phyloP scores from a whole-genome alignment of 1,140 invertebrate genomes.

The Orussus abietinus region DNA sequence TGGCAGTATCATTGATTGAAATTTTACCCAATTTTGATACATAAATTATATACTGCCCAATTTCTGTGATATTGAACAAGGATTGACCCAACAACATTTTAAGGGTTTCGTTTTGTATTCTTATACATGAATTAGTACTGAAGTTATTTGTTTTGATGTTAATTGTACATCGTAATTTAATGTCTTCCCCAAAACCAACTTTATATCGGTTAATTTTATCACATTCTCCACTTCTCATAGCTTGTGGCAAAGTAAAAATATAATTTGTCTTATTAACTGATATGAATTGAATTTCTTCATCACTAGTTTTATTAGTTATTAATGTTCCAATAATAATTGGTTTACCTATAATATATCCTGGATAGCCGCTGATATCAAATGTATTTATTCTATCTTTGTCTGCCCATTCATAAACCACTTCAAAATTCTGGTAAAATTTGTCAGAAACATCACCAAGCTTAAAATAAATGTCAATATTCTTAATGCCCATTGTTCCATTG shows the following conservation, averaged over 20 bases:
- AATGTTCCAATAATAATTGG: constrained; percentile 59
- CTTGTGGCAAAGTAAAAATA: constrained; percentile 47
- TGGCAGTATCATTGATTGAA: constrained; percentile 39
- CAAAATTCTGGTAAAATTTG: constrained; percentile 52
- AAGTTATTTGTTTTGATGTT: constrained; percentile 36
- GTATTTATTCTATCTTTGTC: constrained; percentile 34
- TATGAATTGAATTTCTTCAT: constrained; percentile 25
- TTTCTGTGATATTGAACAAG: constrained; percentile 35
- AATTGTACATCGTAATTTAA: constrained; percentile 47
- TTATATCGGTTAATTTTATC: constrained; percentile 35
- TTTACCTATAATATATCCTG: constrained; percentile 62
- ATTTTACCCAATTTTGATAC: constrained; percentile 61
- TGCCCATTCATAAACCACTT: constrained; percentile 53
- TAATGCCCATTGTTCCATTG: constrained; percentile 58
- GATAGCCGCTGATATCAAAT: constrained; percentile 62
- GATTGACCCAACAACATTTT: constrained; percentile 34
- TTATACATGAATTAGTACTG: constrained; percentile 42
- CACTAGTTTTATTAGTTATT: constrained; percentile 27
- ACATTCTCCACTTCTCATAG: constrained; percentile 45
- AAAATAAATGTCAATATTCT: constrained; percentile 45
- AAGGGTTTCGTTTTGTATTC: constrained; percentile 51
- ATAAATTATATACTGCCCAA: constrained; percentile 38
- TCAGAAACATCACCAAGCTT: constrained; percentile 43
- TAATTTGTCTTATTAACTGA: constrained; percentile 37
- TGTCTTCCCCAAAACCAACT: constrained; percentile 53